A percentile compares a stretch with the other conserved stretches of the same genome.
Conservation (phyloP, 2,113 vertebrate species). For the Eidolon helvum region DNA sequence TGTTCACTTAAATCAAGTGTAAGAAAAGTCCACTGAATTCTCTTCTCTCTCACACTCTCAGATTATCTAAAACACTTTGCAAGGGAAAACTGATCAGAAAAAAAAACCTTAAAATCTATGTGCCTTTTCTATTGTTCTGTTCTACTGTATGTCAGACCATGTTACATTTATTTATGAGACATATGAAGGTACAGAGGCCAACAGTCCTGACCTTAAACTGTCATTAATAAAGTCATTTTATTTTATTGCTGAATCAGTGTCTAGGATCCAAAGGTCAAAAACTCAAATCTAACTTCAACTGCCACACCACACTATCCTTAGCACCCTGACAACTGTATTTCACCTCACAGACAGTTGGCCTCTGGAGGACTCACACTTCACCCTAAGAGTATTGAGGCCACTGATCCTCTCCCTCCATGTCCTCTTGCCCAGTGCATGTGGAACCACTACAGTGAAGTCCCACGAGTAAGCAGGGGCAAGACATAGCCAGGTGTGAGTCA, state of each 20-base stretch:
- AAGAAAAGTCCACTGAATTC: neutral
- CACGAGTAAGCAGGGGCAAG: neutral
- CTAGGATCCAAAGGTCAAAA: slow-evolving; percentile 44
- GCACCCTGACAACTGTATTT: neutral
- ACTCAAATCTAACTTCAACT: slow-evolving; percentile 58
- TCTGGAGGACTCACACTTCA: fast-evolving
- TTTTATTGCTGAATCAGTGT: slow-evolving; percentile 70
- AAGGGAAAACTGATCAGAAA: slow-evolving; percentile 36
- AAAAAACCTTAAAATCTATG: neutral
- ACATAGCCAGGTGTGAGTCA: slow-evolving; percentile 8
- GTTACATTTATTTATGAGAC: slow-evolving; percentile 68
- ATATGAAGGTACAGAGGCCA: slow-evolving; percentile 48
- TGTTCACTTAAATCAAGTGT: neutral
- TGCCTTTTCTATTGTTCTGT: slow-evolving; percentile 38
- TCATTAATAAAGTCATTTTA: slow-evolving; percentile 70
- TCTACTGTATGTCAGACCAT: neutral
- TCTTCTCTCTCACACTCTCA: neutral
- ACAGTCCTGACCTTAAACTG: slow-evolving; percentile 41
- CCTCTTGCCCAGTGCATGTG: fast-evolving
- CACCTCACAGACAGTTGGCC: neutral
- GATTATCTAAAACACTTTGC: neutral
- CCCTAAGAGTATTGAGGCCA: neutral
- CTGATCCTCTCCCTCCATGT: fast-evolving
- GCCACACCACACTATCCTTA: neutral
- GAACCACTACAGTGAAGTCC: neutral